A percentile compares a stretch with the other conserved stretches of the same genome.
Evolutionary conservation across 2,113 vertebrate genomes (phyloP).

Genomic region (Dasyprocta punctata): DNA sequence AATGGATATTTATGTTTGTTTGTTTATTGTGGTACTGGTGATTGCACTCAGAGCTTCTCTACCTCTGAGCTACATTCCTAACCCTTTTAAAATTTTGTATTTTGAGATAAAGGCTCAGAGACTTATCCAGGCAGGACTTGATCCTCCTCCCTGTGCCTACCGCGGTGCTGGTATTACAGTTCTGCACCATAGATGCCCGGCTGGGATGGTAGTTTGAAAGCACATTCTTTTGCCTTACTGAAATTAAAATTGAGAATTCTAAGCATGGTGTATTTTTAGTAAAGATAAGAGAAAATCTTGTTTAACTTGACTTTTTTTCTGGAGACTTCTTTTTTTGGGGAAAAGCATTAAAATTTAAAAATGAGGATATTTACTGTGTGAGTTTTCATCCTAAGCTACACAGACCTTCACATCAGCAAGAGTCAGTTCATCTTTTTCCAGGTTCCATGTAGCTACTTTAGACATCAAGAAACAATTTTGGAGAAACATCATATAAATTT

Average conservation of each 20-base stretch:
- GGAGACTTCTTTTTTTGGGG: constrained; percentile 5
- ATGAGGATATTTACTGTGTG: background rate
- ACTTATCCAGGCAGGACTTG: background rate
- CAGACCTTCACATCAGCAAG: background rate
- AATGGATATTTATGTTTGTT: background rate
- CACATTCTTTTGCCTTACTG: background rate
- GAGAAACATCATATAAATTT: background rate
- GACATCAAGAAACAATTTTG: background rate
- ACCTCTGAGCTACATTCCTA: background rate
- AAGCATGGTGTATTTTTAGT: background rate
- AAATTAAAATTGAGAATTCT: background rate
- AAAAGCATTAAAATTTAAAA: background rate
- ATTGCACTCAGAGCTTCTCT: background rate
- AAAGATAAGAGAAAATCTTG: background rate
- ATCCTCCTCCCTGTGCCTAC: background rate
- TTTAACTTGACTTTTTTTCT: constrained; percentile 7
- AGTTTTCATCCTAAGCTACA: background rate
- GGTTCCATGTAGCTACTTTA: background rate
- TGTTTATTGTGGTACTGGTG: background rate
- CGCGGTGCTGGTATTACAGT: background rate
- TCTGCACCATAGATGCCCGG: background rate
- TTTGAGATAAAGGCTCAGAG: background rate
- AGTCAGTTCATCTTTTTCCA: background rate
- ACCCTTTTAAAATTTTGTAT: background rate
- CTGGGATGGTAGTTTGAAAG: background rate